Evolutionary conservation across 1,140 invertebrate species (phyloP), one percentile per base, ranked within the genome.

Genomic region (Drosophila mayri): DNA sequence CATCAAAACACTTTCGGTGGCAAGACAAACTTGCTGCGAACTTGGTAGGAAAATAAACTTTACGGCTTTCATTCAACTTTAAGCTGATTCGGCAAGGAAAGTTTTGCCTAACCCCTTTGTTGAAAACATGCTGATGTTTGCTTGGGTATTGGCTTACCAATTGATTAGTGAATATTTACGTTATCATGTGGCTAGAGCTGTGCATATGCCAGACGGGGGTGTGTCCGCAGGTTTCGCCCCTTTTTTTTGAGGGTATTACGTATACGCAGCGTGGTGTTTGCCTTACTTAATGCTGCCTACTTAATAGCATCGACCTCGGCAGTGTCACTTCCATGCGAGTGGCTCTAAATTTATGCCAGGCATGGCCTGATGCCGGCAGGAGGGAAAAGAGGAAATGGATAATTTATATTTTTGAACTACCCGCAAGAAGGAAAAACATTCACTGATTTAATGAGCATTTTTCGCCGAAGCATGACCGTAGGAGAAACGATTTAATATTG

Each of bases 181-280:
- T 50, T 52, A 65, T 65, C 50, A 6, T 20, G 20, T 25, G 35
- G 49, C 41, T 12, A 67, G 20, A 30, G 43, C 64, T 22, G 25
- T 25, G 32, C 62, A 66, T 66, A 71, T 47, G 65, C 54, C 52
- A 40, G 30, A 59, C 20, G n/a, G 28, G 52, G 68, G 52, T 72
- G 66, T 72, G 68, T 49, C 38, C 37, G 11, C 16, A 16, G 10
- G 11, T 25, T 38, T 40, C 7, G 46, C 44, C 46, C 44, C 30
- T 10, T 22, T 61, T 47, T 32, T 35, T 41, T 12, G 35, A 11
- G 18, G 12, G 38, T 7, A 81, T 78, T 64, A 52, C 52, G 73
- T 43, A 84, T 84, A 80, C 76, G 76, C 50, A 63, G 47, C 50
- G 50, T 80, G 41, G 40, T 76, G 54, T 47, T 62, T 58, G 57